Conservation (phyloP, 1,140 invertebrate genomes). For the Hyles euphorbiae region DNA sequence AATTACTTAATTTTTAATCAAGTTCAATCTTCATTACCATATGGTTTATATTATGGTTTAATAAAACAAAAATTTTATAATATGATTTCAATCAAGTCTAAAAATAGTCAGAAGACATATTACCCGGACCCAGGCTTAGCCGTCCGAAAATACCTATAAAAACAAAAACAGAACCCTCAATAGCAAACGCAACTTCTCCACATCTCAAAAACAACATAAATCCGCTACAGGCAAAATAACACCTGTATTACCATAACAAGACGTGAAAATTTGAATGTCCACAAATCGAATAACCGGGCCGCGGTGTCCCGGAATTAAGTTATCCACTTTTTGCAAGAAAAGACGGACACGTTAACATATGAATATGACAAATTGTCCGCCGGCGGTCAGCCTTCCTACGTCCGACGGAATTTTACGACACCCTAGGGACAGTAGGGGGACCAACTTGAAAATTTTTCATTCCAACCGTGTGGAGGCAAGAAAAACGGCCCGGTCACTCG, state of each 20-base stretch:
- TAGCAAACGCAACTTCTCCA: neutral
- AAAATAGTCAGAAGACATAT: no score
- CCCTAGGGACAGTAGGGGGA: constrained; percentile 54
- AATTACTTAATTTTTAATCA: no score
- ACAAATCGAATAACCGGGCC: constrained; percentile 63
- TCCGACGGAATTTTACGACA: constrained; percentile 63
- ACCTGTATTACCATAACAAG: constrained; percentile 73
- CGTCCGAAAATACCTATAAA: neutral
- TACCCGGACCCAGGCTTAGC: neutral
- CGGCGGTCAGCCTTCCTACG: constrained; percentile 50
- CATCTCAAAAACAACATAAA: constrained; percentile 27
- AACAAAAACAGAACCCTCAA: neutral
- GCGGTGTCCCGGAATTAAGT: constrained; percentile 58
- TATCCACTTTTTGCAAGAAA: constrained; percentile 74
- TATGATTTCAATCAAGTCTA: no score
- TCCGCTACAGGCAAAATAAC: constrained; percentile 53
- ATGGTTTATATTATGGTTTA: no score
- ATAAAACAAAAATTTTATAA: no score
- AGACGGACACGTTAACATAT: constrained; percentile 73
- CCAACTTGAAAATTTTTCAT: constrained; percentile 73
- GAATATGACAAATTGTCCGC: constrained; percentile 73
- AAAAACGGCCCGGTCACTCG: constrained; percentile 69
- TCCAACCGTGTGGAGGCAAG: constrained; percentile 55
- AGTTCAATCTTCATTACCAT: no score
- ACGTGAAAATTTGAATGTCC: constrained; percentile 71